Evolutionary conservation across 2,113 vertebrate genomes (phyloP).

Genomic region (Callaeas wilsoni): DNA sequence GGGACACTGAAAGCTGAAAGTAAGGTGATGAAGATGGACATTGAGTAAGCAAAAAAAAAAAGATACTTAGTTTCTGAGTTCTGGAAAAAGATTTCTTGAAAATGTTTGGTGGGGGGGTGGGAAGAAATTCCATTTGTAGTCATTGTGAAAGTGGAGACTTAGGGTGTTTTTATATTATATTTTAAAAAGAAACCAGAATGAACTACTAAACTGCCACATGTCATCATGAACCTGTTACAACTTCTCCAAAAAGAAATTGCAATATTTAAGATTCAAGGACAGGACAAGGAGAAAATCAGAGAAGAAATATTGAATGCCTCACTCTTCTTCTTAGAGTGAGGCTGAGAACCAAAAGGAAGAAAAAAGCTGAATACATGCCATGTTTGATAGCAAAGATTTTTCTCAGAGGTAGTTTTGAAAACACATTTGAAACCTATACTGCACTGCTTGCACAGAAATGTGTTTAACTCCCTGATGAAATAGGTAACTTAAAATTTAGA

Average conservation of each 20-base stretch:
- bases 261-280: neutral
- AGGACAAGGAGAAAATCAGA: neutral
- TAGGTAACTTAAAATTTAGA: neutral
- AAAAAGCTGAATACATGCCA: neutral
- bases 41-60: neutral
- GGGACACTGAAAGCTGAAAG: neutral
- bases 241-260: neutral
- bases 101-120: rapidly evolving
- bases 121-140: neutral
- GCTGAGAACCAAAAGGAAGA: neutral
- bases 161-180: neutral
- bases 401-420: neutral
- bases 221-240: neutral
- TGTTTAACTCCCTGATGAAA: neutral
- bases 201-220: neutral
- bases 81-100: neutral
- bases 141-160: neutral
- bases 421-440: neutral
- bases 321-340: neutral
- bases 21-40: neutral
- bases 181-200: neutral
- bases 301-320: neutral
- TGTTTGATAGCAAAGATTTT: neutral
- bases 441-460: neutral
- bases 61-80: neutral